phyloP scores from a whole-genome alignment of 2,113 vertebrate genomes.

The Uropsilus gracilis region DNA sequence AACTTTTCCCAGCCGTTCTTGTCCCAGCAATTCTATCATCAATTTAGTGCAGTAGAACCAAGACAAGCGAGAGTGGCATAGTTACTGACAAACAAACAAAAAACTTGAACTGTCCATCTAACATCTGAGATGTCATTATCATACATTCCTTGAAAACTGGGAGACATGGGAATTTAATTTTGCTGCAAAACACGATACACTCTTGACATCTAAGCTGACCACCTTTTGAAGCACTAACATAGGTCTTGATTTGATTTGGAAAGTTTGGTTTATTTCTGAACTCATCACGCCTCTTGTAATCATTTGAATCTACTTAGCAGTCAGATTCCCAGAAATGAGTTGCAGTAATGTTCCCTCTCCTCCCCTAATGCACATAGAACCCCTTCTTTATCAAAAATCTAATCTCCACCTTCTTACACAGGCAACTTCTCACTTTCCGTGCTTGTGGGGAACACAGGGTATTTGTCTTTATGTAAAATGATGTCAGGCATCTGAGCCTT shows the following conservation, averaged over 20 bases:
- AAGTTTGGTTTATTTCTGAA: background rate
- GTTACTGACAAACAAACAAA: background rate
- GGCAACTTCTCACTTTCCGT: background rate
- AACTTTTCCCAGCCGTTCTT: background rate
- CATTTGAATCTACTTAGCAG: background rate
- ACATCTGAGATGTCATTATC: too few species aligned
- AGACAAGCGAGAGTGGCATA: background rate
- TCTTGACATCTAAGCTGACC: background rate
- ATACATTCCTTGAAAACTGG: background rate
- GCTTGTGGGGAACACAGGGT: slow-evolving; percentile 17
- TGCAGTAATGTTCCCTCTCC: background rate
- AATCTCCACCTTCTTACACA: slow-evolving; percentile 22
- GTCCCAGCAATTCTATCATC: background rate
- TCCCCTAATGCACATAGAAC: background rate
- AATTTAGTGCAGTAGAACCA: background rate
- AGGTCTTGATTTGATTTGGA: background rate
- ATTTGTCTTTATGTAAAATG: slow-evolving; percentile 52
- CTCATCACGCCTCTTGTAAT: background rate
- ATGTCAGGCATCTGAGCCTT: slow-evolving; percentile 45
- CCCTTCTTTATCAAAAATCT: background rate
- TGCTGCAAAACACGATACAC: background rate
- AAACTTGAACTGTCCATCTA: background rate
- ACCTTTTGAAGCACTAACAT: background rate
- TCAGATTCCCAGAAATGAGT: background rate
- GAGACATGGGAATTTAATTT: background rate